phyloP scores from a whole-genome alignment of 2,888 invertebrate genomes.

The Folsomia manolachei region DNA sequence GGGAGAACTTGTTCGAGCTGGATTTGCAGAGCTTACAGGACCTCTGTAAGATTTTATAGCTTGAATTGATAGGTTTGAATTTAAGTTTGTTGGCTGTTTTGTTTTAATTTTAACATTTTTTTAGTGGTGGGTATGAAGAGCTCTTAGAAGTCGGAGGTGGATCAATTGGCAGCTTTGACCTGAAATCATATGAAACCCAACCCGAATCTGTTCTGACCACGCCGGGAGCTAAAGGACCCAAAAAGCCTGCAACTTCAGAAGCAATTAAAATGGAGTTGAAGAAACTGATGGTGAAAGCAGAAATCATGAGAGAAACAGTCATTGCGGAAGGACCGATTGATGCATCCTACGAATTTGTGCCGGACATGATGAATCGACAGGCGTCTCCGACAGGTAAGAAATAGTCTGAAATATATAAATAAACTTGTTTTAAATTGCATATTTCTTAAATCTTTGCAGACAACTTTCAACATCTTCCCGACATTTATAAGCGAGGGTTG shows the following conservation, averaged over 20 bases:
- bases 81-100: too few species aligned
- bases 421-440: too few species aligned
- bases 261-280: too few species aligned
- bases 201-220: not conserved
- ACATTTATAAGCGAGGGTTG: not conserved
- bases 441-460: too few species aligned
- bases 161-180: not conserved
- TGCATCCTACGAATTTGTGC: not conserved
- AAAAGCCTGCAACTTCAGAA: not conserved
- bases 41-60: not conserved
- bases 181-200: not conserved
- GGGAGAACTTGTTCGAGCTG: slow-evolving; percentile 1
- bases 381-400: too few species aligned
- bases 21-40: slow-evolving; percentile 10
- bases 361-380: not conserved
- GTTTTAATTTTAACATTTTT: too few species aligned
- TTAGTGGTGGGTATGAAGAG: not conserved
- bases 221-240: not conserved
- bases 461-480: not conserved
- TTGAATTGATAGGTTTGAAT: too few species aligned
- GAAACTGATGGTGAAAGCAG: not conserved
- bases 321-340: not conserved
- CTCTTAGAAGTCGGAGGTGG: not conserved
- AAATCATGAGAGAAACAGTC: not conserved
- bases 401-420: too few species aligned